phyloP scores from a whole-genome alignment of 1,140 invertebrate species.

The Macrocentrus cingulum region DNA sequence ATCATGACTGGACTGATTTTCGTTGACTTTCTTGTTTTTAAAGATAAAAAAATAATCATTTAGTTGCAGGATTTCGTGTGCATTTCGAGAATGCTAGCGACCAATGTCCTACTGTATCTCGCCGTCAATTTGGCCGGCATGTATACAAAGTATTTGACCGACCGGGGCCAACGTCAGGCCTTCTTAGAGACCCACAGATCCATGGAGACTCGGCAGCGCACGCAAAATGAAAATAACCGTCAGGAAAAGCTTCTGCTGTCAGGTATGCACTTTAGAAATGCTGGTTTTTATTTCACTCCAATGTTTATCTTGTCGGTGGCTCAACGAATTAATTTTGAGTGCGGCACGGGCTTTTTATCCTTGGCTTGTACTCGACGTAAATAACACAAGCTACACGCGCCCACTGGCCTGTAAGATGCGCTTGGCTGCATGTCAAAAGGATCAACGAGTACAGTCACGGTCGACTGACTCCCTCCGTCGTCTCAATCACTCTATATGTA shows the following conservation, averaged over 20 bases:
- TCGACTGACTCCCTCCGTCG: slow-evolving; percentile 48
- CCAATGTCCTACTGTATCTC: slow-evolving; percentile 79
- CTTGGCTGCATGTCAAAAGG: slow-evolving; percentile 55
- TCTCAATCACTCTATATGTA: slow-evolving; percentile 11
- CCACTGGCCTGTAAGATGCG: slow-evolving; percentile 48
- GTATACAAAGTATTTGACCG: slow-evolving; percentile 96
- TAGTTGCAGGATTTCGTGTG: slow-evolving; percentile 62
- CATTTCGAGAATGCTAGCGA: slow-evolving; percentile 67
- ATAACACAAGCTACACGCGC: slow-evolving; percentile 17
- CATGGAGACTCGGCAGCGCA: slow-evolving; percentile 90
- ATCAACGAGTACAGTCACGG: slow-evolving; percentile 54
- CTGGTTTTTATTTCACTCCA: too few species aligned
- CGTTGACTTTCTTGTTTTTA: too few species aligned
- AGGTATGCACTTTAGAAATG: slow-evolving; percentile 64
- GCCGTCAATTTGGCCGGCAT: slow-evolving; percentile 93
- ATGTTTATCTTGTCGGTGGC: slow-evolving; percentile 6
- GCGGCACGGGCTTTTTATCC: not conserved
- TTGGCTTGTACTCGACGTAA: not conserved
- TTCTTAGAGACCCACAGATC: slow-evolving; percentile 94
- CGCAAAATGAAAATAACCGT: slow-evolving; percentile 91
- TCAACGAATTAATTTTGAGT: not conserved
- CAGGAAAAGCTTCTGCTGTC: slow-evolving; percentile 89
- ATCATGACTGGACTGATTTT: slow-evolving; percentile 20
- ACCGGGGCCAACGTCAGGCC: slow-evolving; percentile 91
- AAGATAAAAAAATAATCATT: too few species aligned